These are phyloP conservation scores for Gryon sp. DNA, from an alignment of 1,140 invertebrate species.

Conservation along the genomic window DNA sequence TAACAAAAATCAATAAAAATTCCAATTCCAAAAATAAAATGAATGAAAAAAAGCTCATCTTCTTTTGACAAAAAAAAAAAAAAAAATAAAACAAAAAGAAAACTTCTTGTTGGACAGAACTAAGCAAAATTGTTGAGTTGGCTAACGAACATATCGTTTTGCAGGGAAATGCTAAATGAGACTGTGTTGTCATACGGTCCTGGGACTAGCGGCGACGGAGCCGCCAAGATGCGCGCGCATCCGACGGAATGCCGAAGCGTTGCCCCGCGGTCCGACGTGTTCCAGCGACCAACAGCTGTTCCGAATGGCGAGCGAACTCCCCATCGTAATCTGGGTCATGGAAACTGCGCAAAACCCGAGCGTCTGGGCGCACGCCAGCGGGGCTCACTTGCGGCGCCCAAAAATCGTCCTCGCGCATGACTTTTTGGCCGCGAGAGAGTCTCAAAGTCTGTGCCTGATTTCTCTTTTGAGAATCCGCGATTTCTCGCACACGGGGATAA, in stretches of 20 bases:
- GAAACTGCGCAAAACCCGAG: conserved; percentile 76
- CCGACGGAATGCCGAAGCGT: conserved; percentile 72
- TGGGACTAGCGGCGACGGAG: conserved; percentile 73
- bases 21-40: too few relatives aligned
- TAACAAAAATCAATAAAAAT: too few relatives aligned
- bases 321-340: conserved; percentile 78
- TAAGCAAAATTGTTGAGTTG: not conserved
- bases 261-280: conserved; percentile 74
- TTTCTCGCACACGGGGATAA: too few relatives aligned
- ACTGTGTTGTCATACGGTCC: conserved; percentile 69
- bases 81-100: not conserved
- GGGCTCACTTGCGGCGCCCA: conserved; percentile 40
- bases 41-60: too few relatives aligned
- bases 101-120: not conserved
- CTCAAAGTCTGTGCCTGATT: conserved; percentile 7
- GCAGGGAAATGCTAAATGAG: conserved; percentile 38
- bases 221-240: conserved; percentile 76
- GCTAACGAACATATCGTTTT: not conserved
- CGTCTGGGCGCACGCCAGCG: conserved; percentile 33
- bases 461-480: too few relatives aligned
- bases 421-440: conserved; percentile 52
- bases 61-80: too few relatives aligned
- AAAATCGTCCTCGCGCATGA: conserved; percentile 58
- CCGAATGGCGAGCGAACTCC: conserved; percentile 77
- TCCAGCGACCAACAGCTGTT: conserved; percentile 77